Conservation (phyloP, 2,797 vertebrate species). For the Nasua narica region DNA sequence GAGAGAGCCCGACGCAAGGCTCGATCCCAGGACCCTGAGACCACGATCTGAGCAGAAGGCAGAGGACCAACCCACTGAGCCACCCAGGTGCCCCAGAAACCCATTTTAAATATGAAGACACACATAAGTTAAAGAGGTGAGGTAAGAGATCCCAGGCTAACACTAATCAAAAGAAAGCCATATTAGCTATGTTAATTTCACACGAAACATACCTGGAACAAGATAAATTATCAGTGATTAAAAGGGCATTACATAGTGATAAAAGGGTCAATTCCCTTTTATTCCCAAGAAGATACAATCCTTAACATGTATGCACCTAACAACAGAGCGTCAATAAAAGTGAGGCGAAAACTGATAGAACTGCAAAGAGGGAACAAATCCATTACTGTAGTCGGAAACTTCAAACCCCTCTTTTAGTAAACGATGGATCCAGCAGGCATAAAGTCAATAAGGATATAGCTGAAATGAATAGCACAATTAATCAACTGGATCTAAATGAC, state of each 20-base stretch:
- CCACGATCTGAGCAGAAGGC: no score
- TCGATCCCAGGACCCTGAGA: no score
- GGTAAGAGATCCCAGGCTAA: background rate
- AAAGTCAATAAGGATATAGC: conserved; percentile 25
- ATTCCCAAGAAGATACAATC: background rate
- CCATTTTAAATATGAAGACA: background rate
- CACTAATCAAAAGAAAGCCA: background rate
- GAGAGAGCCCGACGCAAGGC: no score
- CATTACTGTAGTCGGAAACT: background rate
- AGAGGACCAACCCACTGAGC: no score
- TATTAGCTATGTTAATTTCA: background rate
- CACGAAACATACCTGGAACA: background rate
- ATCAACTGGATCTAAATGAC: conserved; percentile 30
- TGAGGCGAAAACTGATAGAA: background rate
- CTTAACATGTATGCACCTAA: background rate
- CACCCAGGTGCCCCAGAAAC: background rate
- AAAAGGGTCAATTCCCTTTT: background rate
- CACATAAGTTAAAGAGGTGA: background rate
- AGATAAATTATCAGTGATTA: background rate
- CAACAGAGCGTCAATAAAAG: background rate
- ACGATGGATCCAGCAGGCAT: background rate
- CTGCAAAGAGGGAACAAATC: background rate
- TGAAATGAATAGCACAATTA: background rate
- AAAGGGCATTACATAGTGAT: background rate
- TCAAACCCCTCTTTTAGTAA: background rate